These are phyloP conservation scores for Paradisaea rubra DNA, from an alignment of 2,113 vertebrate genomes.

Conservation along the genomic window DNA sequence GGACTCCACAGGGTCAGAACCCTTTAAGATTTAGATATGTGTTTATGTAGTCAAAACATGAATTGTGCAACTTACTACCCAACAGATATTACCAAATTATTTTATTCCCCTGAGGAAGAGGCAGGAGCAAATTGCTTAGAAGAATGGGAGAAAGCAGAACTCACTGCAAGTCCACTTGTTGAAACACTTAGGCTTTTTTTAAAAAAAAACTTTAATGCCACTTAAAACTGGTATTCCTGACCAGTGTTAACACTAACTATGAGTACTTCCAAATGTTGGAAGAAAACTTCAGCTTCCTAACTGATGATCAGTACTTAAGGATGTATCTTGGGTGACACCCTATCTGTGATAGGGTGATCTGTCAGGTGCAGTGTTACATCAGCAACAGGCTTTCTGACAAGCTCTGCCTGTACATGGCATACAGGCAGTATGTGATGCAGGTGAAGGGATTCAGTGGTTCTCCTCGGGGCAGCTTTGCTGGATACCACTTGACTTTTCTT, in stretches of 20 bases:
- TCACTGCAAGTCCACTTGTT: background rate
- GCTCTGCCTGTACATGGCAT: background rate
- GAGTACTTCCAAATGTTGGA: background rate
- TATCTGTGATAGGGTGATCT: background rate
- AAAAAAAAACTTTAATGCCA: background rate
- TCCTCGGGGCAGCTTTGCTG: background rate
- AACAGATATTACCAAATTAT: background rate
- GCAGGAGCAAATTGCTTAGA: background rate
- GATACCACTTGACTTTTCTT: conserved; percentile 10
- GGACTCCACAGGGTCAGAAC: background rate
- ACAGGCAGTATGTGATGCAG: background rate
- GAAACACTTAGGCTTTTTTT: background rate
- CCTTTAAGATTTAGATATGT: background rate
- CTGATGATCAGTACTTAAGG: background rate
- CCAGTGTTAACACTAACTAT: background rate
- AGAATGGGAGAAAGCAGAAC: background rate
- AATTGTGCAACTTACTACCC: background rate
- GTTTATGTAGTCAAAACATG: background rate
- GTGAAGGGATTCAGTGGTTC: background rate
- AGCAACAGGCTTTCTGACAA: background rate
- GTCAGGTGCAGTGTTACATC: background rate
- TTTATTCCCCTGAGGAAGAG: background rate
- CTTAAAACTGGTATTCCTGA: background rate
- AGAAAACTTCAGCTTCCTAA: background rate
- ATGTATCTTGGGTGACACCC: background rate